These are phyloP conservation scores for Hydrotaea cyrtoneurina DNA, from an alignment of 2,888 invertebrate genomes.

Conservation along the genomic window DNA sequence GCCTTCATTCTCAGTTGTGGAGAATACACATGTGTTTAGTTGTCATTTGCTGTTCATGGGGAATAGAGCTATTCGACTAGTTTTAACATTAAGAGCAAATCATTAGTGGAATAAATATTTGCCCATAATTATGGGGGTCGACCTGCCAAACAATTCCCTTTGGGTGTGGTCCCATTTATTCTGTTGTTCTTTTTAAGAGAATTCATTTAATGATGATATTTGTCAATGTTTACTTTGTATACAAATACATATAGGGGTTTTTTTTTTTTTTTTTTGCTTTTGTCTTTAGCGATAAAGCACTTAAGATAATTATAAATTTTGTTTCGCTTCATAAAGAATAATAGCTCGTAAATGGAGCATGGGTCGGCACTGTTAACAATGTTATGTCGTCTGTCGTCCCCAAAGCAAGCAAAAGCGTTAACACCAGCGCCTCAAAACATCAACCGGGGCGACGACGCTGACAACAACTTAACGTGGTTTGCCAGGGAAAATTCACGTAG, in stretches of 20 bases:
- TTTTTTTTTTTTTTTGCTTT: no score
- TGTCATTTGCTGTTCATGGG: neutral
- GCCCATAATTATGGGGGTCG: neutral
- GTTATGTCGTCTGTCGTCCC: no score
- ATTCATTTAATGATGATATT: constrained; percentile 22
- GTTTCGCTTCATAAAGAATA: constrained; percentile 24
- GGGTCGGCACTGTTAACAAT: neutral
- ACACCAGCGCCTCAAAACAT: no score
- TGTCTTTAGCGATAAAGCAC: constrained; percentile 26
- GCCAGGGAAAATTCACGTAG: neutral
- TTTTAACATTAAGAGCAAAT: neutral
- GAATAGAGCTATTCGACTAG: neutral
- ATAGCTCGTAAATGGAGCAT: neutral
- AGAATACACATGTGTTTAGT: no score
- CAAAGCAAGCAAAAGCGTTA: no score
- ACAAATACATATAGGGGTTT: constrained; percentile 16
- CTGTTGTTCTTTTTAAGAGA: neutral
- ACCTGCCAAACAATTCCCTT: neutral
- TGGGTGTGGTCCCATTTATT: constrained; percentile 5
- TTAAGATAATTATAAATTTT: constrained; percentile 47
- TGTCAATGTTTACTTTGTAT: constrained; percentile 39
- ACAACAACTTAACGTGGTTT: no score
- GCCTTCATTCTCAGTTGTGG: no score
- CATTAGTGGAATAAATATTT: neutral
- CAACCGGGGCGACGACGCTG: neutral